Evolutionary conservation across 2,113 vertebrate species (phyloP).

Genomic region (Prochilodus magdalenae): DNA sequence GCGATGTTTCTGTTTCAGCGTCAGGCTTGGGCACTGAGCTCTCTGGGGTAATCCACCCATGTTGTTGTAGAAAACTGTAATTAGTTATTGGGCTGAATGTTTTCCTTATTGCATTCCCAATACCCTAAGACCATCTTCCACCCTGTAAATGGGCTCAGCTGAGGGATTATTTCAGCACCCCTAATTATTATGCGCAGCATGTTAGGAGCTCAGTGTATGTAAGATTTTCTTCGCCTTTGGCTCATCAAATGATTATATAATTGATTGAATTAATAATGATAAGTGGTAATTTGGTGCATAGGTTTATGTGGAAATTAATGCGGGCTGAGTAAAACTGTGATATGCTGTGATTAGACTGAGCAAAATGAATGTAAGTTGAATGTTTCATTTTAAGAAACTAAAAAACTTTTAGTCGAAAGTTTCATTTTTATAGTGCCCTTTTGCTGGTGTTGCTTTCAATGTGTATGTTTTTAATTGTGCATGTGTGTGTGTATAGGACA

Average conservation of each 20-base stretch:
- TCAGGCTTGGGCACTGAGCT: slow-evolving; percentile 55
- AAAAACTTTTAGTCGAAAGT: no score
- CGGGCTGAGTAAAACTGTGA: slow-evolving; percentile 47
- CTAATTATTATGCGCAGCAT: slow-evolving; percentile 71
- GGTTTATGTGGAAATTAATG: slow-evolving; percentile 58
- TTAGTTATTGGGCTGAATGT: slow-evolving; percentile 61
- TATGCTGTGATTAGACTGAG: slow-evolving; percentile 56
- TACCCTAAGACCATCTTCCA: slow-evolving; percentile 61
- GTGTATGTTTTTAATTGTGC: neutral
- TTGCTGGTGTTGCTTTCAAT: neutral
- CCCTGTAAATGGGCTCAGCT: slow-evolving; percentile 55
- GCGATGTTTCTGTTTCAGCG: slow-evolving; percentile 58
- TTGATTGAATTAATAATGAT: slow-evolving; percentile 81
- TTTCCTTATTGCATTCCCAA: slow-evolving; percentile 54
- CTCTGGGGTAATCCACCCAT: slow-evolving; percentile 53
- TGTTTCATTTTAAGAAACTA: no score
- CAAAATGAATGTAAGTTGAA: slow-evolving; percentile 40
- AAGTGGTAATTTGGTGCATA: slow-evolving; percentile 66
- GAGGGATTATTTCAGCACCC: slow-evolving; percentile 57
- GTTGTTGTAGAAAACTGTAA: slow-evolving; percentile 67
- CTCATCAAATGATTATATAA: slow-evolving; percentile 76
- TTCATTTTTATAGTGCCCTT: slow-evolving; percentile 26
- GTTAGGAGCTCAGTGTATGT: slow-evolving; percentile 65
- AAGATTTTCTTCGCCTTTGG: slow-evolving; percentile 77
- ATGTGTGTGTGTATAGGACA: no score